A percentile compares a stretch with the other conserved stretches of the same genome.
These are phyloP conservation scores for Micromys minutus DNA, from an alignment of 2,113 vertebrate species.

Conservation along the genomic window DNA sequence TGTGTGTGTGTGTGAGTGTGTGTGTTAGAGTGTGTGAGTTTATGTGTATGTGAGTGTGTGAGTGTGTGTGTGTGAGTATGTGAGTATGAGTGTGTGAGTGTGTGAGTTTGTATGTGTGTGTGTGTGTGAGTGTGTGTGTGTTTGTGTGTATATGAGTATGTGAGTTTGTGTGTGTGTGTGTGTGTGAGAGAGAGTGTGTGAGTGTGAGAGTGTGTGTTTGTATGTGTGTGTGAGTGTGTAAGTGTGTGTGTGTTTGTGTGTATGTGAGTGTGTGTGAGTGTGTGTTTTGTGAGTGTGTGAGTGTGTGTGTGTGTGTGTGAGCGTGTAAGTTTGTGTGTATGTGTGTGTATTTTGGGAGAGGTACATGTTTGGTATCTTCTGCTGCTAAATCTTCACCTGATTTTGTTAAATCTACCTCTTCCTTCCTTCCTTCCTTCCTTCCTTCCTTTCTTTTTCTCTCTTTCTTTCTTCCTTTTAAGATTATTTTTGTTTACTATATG, in stretches of 20 bases:
- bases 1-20: neutral
- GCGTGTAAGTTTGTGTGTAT: neutral
- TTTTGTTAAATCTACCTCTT: neutral
- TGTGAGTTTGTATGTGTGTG: neutral
- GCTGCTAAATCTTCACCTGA: neutral
- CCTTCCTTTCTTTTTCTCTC: too few relatives aligned
- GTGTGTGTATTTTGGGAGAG: neutral
- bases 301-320: neutral
- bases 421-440: too few relatives aligned
- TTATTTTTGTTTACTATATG: neutral
- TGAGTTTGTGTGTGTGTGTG: neutral
- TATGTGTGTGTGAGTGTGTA: neutral
- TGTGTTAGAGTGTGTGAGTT: neutral
- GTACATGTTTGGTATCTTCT: neutral
- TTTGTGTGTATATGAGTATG: too few relatives aligned
- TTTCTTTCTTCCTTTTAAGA: neutral
- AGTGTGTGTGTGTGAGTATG: too few relatives aligned
- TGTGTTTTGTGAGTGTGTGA: neutral
- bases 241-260: neutral
- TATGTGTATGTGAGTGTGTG: neutral
- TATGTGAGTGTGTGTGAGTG: neutral
- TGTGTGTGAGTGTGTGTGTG: neutral
- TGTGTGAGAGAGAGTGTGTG: neutral
- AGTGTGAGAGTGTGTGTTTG: neutral
- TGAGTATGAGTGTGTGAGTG: neutral